A percentile compares a stretch with the other conserved stretches of the same genome.
phyloP scores from a whole-genome alignment of 64 coral and sea anemone species.

The Anthopleura sola region DNA sequence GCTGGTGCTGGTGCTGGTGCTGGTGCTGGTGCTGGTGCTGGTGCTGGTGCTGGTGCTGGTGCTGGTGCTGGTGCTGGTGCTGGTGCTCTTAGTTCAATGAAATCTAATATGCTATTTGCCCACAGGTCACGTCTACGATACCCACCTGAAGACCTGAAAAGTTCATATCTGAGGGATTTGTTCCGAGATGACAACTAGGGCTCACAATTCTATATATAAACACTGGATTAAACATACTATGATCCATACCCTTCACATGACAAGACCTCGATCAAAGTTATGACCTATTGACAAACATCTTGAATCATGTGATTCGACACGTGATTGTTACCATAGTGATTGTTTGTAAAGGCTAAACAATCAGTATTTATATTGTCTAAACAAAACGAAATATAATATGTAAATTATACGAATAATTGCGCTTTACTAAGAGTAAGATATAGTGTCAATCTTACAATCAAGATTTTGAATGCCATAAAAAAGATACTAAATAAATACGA shows the following conservation, averaged over 20 bases:
- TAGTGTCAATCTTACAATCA: neutral
- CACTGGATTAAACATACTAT: neutral
- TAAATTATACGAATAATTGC: conserved; percentile 4
- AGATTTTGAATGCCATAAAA: neutral
- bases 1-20: too few relatives aligned
- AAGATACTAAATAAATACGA: neutral
- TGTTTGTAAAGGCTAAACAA: conserved; percentile 2
- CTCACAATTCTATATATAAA: neutral
- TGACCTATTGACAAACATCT: neutral
- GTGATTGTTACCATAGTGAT: neutral
- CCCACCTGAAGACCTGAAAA: neutral
- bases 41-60: too few relatives aligned
- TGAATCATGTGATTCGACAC: neutral
- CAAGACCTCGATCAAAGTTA: neutral
- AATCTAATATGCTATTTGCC: neutral
- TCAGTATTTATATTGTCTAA: conserved; percentile 3
- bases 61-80: too few relatives aligned
- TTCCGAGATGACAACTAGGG: neutral
- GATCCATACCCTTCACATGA: neutral
- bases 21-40: too few relatives aligned
- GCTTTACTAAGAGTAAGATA: neutral
- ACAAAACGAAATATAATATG: neutral
- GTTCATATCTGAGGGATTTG: neutral
- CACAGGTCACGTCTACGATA: neutral
- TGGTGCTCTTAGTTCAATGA: too few relatives aligned